Conservation (phyloP, 2,888 invertebrate species). For the Gymnosoma rotundatum region DNA sequence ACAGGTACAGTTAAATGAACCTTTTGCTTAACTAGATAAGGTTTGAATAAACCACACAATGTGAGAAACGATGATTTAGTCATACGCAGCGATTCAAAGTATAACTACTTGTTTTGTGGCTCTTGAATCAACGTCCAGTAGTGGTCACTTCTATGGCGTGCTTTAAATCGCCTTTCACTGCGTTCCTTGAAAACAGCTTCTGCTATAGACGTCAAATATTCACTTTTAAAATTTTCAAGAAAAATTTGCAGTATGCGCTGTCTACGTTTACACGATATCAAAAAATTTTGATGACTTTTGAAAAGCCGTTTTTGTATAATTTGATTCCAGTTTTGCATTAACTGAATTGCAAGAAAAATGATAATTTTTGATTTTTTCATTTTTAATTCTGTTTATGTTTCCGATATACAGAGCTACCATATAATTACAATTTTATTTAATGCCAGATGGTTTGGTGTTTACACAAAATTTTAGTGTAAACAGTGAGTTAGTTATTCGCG, state of each 20-base stretch:
- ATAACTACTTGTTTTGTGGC: slow-evolving; percentile 26
- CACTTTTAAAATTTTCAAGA: slow-evolving; percentile 1
- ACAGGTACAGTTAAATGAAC: slow-evolving; percentile 18
- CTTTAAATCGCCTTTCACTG: not conserved
- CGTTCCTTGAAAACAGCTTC: slow-evolving; percentile 19
- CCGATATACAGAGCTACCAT: no score
- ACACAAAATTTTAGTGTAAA: no score
- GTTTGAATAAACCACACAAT: slow-evolving; percentile 11
- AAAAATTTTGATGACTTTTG: no score
- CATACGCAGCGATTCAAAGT: slow-evolving; percentile 43
- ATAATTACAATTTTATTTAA: no score
- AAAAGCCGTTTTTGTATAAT: no score
- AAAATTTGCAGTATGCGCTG: not conserved
- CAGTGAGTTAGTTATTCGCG: no score
- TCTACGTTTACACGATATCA: no score
- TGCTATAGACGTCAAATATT: slow-evolving; percentile 1
- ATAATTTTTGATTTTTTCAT: no score
- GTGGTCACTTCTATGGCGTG: slow-evolving; percentile 8
- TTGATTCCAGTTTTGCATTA: no score
- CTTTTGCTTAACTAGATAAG: slow-evolving; percentile 19
- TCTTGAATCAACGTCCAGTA: slow-evolving; percentile 32
- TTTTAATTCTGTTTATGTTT: no score
- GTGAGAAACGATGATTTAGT: slow-evolving; percentile 12
- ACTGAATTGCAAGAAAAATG: no score
- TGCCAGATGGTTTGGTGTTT: no score